Base-by-base conservation (phyloP, 2,888 invertebrate species). In the Dryadula phaetusa region DNA sequence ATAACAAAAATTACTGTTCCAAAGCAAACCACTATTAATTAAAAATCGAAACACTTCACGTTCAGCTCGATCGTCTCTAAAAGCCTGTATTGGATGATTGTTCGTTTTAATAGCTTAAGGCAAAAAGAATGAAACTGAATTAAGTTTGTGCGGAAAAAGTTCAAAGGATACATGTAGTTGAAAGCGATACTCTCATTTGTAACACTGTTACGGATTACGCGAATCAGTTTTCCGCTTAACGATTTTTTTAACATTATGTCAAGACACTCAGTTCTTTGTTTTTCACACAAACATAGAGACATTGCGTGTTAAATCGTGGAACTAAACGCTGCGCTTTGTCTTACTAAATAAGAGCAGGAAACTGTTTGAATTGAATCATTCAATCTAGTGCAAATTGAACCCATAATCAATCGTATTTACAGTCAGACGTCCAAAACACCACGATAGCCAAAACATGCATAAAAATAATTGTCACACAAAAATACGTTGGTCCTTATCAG, bases 401-500 rank as follows among this genome's bases (percentile, higher is more conserved):
- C n/a, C n/a, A n/a, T n/a, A n/a, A n/a, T n/a, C n/a, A n/a, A n/a
- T n/a, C n/a, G n/a, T n/a, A n/a, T n/a, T n/a, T n/a, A n/a, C n/a
- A n/a, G n/a, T n/a, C n/a, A n/a, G n/a, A n/a, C n/a, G n/a, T n/a
- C n/a, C n/a, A n/a, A n/a, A n/a, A n/a, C n/a, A n/a, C n/a, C n/a
- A n/a, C n/a, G n/a, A n/a, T n/a, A n/a, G n/a, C n/a, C n/a, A n/a
- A n/a, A n/a, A n/a, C n/a, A n/a, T n/a, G 7, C 3, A 28, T 37
- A 40, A 46, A 47, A 58, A 49, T 40, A 40, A 60, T 64, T 58
- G 25, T 44, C 40, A 28, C 22, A 44, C 7, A 64, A 54, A n/a
- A 28, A 64, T 25, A 64, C 40, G 42, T 8, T 10, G 3, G 25
- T 65, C 66, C 72, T 75, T 76, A 76, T 77, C 76, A 58, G 54